phyloP scores from a whole-genome alignment of 1,140 invertebrate species.

The Notospermus geniculatus region DNA sequence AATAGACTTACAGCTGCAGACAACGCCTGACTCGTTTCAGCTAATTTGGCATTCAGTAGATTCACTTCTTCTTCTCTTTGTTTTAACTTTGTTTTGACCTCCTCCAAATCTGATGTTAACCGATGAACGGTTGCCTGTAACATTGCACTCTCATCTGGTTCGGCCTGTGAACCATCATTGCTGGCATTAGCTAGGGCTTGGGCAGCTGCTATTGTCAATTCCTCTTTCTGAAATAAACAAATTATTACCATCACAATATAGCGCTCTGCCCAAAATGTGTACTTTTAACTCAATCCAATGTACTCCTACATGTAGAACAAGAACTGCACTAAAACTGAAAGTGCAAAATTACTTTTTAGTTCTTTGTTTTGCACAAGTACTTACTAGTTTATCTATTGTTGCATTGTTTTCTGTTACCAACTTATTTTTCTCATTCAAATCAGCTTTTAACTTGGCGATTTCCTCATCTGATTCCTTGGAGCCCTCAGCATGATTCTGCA shows the following conservation, averaged over 20 bases:
- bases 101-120: slow-evolving; percentile 35
- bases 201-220: slow-evolving; percentile 34
- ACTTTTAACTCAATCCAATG: no score
- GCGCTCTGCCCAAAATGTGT: no score
- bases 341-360: no score
- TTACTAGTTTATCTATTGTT: slow-evolving; percentile 40
- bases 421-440: slow-evolving; percentile 32
- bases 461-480: slow-evolving; percentile 27
- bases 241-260: background rate
- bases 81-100: slow-evolving; percentile 20
- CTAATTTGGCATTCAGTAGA: slow-evolving; percentile 25
- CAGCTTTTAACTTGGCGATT: slow-evolving; percentile 32
- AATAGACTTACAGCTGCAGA: slow-evolving; percentile 17
- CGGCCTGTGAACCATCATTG: slow-evolving; percentile 37
- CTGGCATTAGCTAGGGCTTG: slow-evolving; percentile 20
- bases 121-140: slow-evolving; percentile 39
- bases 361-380: no score
- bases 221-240: slow-evolving; percentile 34
- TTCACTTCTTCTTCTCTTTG: slow-evolving; percentile 30
- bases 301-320: no score
- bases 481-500: slow-evolving; percentile 10
- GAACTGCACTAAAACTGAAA: no score
- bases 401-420: slow-evolving; percentile 40
- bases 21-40: slow-evolving; percentile 15
- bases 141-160: slow-evolving; percentile 36